Evolutionary conservation across 2,888 invertebrate genomes (phyloP), one percentile per base, ranked within the genome.

Genomic region (Sarcophaga carnaria): DNA sequence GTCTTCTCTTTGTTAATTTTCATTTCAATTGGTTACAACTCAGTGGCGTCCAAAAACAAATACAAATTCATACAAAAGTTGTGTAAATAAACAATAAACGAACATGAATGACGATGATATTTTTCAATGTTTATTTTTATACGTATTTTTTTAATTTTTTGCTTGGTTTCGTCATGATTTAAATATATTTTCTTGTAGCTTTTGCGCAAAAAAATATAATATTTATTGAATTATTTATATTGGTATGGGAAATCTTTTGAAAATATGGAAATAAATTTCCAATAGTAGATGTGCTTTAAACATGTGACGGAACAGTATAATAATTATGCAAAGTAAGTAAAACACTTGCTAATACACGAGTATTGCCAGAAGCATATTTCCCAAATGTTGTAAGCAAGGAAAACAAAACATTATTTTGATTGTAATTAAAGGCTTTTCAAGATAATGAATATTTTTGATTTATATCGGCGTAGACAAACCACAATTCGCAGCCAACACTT

Each of bases 11-110:
- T 80, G 59, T 86, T 72, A 62, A 80, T 80, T 83, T 86, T 66
- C 86, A 86, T 83, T 83, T 80, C 82, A 77, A 80, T 86, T 80
- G 80, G 63, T 72, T 75, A 64, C 78, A 71, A 37, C 75, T 76
- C 79, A 76, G 71, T 86, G 76, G 77, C 76, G 60, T 69, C 80
- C 76, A 80, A 69, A 20, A 77, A 60, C 62, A 72, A 49, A 60
- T 64, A 62, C 62, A 10, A n/a, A 11, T 22, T 62, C 6, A 62
- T 22, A 62, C 10, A 62, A 62, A 62, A 2, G 25, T 54, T 45
- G 63, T 64, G 22, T 12, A 64, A 25, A 64, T 10, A 25, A 64
- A 27, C 11, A 25, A 20, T 20, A 2, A 20, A 10, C 37, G 63
- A 45, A 67, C 25, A 66, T 47, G 69, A 62, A 64, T 45, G 27